phyloP scores from a whole-genome alignment of 2,113 vertebrate species.

The Symphodus melops region DNA sequence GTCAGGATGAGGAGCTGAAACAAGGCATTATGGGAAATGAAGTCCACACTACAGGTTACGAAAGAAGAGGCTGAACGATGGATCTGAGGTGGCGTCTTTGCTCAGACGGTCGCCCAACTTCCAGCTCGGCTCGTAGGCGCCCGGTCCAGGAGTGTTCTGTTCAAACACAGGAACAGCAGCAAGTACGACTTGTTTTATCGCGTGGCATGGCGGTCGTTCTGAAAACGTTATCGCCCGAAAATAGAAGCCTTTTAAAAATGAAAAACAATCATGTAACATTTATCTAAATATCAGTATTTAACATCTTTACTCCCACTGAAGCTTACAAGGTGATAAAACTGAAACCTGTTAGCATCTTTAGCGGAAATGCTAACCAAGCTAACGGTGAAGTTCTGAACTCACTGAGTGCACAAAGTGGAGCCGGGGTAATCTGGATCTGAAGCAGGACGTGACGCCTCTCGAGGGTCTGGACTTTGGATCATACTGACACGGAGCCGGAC shows the following conservation, averaged over 20 bases:
- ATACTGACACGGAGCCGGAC: slow-evolving; percentile 86
- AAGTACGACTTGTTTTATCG: too few species aligned
- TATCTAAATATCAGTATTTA: too few species aligned
- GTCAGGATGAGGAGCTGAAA: neutral
- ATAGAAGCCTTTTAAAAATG: too few species aligned
- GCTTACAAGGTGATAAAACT: too few species aligned
- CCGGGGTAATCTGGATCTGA: slow-evolving; percentile 84
- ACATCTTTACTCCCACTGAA: too few species aligned
- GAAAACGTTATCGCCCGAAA: too few species aligned
- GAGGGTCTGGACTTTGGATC: slow-evolving; percentile 60
- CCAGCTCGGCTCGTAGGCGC: slow-evolving; percentile 68
- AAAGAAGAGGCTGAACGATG: slow-evolving; percentile 77
- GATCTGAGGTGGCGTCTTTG: slow-evolving; percentile 53
- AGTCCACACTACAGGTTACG: slow-evolving; percentile 69
- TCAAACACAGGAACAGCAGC: too few species aligned
- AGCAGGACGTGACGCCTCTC: slow-evolving; percentile 83
- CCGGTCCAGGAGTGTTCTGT: slow-evolving; percentile 83
- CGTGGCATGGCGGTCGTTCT: too few species aligned
- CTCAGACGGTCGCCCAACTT: slow-evolving; percentile 69
- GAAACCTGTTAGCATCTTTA: neutral
- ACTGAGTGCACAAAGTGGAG: slow-evolving; percentile 77
- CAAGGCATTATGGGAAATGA: slow-evolving; percentile 2
- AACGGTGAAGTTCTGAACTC: slow-evolving; percentile 59
- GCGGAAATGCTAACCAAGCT: neutral
- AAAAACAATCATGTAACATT: too few species aligned